Base-by-base conservation (phyloP, 2,888 invertebrate genomes). In the Drosophila acutilabella region DNA sequence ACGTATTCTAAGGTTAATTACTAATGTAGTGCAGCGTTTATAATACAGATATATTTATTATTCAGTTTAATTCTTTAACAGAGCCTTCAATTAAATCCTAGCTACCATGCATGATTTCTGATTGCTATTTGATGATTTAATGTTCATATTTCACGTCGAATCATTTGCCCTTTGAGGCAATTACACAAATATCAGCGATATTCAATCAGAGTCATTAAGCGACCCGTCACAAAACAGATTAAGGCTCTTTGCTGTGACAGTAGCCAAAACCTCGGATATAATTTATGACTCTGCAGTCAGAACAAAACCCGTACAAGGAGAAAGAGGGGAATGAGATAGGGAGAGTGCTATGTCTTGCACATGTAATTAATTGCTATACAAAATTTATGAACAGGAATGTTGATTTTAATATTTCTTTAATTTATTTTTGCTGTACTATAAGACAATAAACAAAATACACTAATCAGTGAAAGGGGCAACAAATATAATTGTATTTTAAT, bases 241-340 rank as follows among this genome's bases (percentile, higher is more conserved):
- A 52, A 52, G 52, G 51, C 10, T 26, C 8, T 50, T 60, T 36
- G 44, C 10, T 26, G 41, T 60, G 67, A 30, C 65, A 64, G 33
- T 16, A 30, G 45, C 30, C 59, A 36, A 38, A 30, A 30, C 30
- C 52, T 11, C 23, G 18, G 53, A 6, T 41, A n/a, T 60, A 71
- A 79, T 76, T 86, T 83, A 86, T 79, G 51, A 60, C 38, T 13
- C 41, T 41, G 41, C 47, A 36, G 26, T 42, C 23, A 38, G 45
- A 16, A 26, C 73, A 57, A 57, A 54, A 8, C n/a, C 18, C 30
- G n/a, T 5, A 16, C 1, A 30, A 4, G 5, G 38, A 51, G 8
- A 40, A 16, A 53, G 42, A 33, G n/a, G 8, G n/a, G 18, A 10
- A 11, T 33, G 33, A 33, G 30, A 2, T 1, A 18, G 13, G 18